Percentiles rank a stretch among this genome's conserved stretches.
phyloP scores from a whole-genome alignment of 2,113 vertebrate genomes.

The Hippocampus mohnikei region DNA sequence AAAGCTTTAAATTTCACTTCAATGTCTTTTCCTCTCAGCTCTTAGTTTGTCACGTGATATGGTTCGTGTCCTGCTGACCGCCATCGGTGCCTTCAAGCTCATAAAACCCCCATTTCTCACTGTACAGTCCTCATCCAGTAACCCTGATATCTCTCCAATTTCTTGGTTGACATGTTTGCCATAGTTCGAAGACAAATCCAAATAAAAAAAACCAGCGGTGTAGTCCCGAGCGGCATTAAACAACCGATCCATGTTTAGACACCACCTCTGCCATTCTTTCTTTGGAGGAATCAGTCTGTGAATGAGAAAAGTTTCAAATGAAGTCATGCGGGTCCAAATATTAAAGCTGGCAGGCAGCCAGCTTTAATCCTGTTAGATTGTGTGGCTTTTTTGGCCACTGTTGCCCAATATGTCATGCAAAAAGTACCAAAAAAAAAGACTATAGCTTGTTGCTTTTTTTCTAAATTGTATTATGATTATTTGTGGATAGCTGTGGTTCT shows the following conservation, averaged over 20 bases:
- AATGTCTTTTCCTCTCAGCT: neutral
- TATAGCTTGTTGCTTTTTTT: neutral
- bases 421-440: neutral
- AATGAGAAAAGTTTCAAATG: slow-evolving; percentile 36
- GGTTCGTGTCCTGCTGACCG: neutral
- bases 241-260: neutral
- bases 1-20: neutral
- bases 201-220: neutral
- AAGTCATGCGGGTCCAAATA: slow-evolving; percentile 32
- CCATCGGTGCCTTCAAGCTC: neutral
- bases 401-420: neutral
- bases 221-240: neutral
- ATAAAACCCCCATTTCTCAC: neutral
- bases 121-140: neutral
- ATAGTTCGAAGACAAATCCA: neutral
- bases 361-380: slow-evolving; percentile 26
- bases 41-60: neutral
- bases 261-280: neutral
- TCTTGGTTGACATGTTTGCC: neutral
- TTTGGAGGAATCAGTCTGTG: slow-evolving; percentile 11
- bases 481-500: too few species aligned
- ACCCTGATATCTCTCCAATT: neutral
- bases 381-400: slow-evolving; percentile 9
- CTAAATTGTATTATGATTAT: neutral
- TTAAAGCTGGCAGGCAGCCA: slow-evolving; percentile 22